Percentiles rank a stretch among this genome's conserved stretches.
Evolutionary conservation across 2,113 vertebrate species (phyloP).

Genomic region (Salminus brasiliensis): DNA sequence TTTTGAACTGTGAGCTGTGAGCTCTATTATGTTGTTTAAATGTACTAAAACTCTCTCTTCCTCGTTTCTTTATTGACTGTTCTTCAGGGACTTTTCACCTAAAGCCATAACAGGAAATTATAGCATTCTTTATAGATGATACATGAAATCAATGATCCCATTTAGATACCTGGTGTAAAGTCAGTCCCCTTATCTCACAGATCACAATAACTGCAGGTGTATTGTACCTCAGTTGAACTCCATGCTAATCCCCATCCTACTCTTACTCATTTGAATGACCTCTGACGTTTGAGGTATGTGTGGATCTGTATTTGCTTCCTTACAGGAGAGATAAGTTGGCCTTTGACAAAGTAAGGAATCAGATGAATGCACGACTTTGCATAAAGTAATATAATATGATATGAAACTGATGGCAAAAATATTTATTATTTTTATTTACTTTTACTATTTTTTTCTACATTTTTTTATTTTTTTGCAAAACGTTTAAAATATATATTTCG

Average conservation of each 20-base stretch:
- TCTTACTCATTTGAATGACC: not conserved
- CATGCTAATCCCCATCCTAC: not conserved
- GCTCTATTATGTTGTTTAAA: not conserved
- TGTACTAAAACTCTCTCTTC: not conserved
- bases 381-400: too few species aligned
- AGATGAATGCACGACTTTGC: too few species aligned
- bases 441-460: too few species aligned
- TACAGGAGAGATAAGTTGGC: not conserved
- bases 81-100: not conserved
- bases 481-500: too few species aligned
- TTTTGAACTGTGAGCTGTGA: not conserved
- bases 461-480: too few species aligned
- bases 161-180: not conserved
- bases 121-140: not conserved
- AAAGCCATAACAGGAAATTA: not conserved
- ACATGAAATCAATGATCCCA: not conserved
- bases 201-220: not conserved
- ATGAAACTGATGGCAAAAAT: too few species aligned
- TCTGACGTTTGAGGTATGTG: not conserved
- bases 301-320: slow-evolving; percentile 6
- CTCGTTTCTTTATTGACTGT: not conserved
- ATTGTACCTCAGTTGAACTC: too few species aligned
- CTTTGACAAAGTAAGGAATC: not conserved
- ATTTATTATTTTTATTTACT: too few species aligned
- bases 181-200: not conserved